Percentiles rank a stretch among this genome's conserved stretches.
phyloP scores from a whole-genome alignment of 1,140 invertebrate species.

The Campoletis sonorensis region DNA sequence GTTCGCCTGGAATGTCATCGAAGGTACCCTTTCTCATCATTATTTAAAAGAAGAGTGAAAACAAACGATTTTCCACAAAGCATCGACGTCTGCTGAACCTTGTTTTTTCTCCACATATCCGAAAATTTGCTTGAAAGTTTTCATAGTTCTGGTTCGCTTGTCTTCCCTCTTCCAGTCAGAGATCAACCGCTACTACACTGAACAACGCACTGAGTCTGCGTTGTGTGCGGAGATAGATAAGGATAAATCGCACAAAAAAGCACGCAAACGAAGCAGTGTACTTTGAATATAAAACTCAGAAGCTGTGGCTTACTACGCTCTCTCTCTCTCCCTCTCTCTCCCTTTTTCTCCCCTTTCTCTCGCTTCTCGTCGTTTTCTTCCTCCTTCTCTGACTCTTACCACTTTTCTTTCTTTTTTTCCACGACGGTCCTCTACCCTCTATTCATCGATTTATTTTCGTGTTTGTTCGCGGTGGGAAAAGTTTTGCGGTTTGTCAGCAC shows the following conservation, averaged over 20 bases:
- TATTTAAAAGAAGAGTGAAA: too few relatives aligned
- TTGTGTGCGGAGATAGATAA: conserved; percentile 41
- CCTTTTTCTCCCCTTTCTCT: background rate
- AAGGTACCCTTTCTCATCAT: too few relatives aligned
- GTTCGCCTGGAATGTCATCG: too few relatives aligned
- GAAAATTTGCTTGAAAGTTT: conserved; percentile 1
- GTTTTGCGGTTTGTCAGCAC: conserved; percentile 75
- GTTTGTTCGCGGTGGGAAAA: conserved; percentile 73
- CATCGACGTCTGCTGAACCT: background rate
- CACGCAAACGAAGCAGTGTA: conserved; percentile 58
- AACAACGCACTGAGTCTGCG: conserved; percentile 10
- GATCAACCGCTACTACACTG: background rate
- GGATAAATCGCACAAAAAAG: conserved; percentile 55
- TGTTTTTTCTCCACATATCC: background rate
- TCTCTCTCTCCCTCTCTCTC: background rate
- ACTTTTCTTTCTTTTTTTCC: background rate
- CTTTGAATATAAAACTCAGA: conserved; percentile 74
- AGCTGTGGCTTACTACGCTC: conserved; percentile 53
- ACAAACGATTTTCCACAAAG: too few relatives aligned
- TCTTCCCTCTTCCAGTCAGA: background rate
- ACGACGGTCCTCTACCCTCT: background rate
- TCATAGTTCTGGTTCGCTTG: background rate
- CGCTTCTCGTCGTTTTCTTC: background rate
- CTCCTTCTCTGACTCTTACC: background rate
- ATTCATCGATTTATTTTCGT: conserved; percentile 73